phyloP scores from a whole-genome alignment of 2,797 vertebrate species.

The Pseudopleuronectes americanus region DNA sequence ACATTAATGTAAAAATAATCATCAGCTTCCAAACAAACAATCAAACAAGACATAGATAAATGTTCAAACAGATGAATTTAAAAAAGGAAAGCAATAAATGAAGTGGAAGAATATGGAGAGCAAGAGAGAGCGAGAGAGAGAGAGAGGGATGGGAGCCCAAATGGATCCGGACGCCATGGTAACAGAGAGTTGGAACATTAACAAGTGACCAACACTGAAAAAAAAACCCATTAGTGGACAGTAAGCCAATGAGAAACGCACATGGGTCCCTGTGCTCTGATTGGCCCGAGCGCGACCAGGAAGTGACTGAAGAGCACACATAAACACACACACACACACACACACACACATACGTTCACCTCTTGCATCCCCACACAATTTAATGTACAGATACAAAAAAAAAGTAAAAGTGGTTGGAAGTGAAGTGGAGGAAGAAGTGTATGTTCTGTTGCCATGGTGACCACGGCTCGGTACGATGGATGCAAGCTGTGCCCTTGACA shows the following conservation, averaged over 20 bases:
- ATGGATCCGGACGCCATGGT: constrained; percentile 39
- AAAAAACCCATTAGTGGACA: background rate
- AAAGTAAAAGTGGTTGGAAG: constrained; percentile 29
- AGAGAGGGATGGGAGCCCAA: constrained; percentile 3
- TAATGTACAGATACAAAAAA: constrained; percentile 4
- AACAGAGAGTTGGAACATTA: constrained; percentile 26
- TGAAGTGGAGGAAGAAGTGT: constrained; percentile 57
- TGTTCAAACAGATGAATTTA: no score
- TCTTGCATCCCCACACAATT: constrained; percentile 10
- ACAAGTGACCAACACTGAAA: background rate
- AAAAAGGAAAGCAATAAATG: background rate
- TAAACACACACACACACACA: background rate
- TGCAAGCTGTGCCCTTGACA: constrained; percentile 74
- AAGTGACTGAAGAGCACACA: constrained; percentile 32
- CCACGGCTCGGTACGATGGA: constrained; percentile 46
- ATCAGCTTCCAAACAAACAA: no score
- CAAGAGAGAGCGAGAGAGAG: background rate
- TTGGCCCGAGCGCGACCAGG: constrained; percentile 23
- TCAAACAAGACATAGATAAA: background rate
- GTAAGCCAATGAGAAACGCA: constrained; percentile 11
- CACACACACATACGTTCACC: constrained; percentile 3
- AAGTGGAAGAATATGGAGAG: background rate
- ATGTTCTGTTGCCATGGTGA: constrained; percentile 79
- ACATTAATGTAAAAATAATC: no score
- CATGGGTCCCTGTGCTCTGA: constrained; percentile 4